These are phyloP conservation scores for Thaumetopoea pityocampa DNA, from an alignment of 1,140 invertebrate genomes.

Conservation along the genomic window DNA sequence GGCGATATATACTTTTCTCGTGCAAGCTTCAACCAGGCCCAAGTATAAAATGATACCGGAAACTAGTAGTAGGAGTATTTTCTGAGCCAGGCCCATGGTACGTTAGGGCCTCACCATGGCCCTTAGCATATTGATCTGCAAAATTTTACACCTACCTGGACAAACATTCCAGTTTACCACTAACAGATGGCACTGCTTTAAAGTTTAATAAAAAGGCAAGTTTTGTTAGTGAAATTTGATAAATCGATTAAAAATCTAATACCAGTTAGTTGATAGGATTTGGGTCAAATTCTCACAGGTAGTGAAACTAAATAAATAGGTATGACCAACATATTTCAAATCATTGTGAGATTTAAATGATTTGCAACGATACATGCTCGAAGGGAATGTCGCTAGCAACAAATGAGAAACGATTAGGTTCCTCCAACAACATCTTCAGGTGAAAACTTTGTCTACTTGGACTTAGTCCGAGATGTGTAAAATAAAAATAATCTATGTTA, in stretches of 20 bases:
- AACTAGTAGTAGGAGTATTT: constrained; percentile 22
- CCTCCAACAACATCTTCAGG: too few relatives aligned
- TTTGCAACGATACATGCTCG: background rate
- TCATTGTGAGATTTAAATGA: constrained; percentile 3
- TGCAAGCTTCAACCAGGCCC: constrained; percentile 32
- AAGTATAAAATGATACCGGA: constrained; percentile 16
- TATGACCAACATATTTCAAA: constrained; percentile 1
- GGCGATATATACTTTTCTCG: constrained; percentile 50
- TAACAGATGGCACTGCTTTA: background rate
- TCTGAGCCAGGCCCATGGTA: constrained; percentile 37
- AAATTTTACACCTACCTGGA: background rate
- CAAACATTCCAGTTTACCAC: background rate
- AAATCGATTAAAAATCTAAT: background rate
- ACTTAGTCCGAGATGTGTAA: too few relatives aligned
- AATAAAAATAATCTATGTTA: too few relatives aligned
- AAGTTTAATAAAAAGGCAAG: background rate
- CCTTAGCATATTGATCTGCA: background rate
- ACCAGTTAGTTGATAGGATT: constrained; percentile 1
- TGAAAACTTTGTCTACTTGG: too few relatives aligned
- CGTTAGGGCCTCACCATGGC: constrained; percentile 31
- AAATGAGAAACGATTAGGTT: too few relatives aligned
- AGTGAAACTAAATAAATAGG: constrained; percentile 7
- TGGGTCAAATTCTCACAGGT: constrained; percentile 18
- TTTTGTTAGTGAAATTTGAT: background rate
- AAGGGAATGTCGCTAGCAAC: too few relatives aligned